phyloP scores from a whole-genome alignment of 2,113 vertebrate genomes.

The Eira barbara region DNA sequence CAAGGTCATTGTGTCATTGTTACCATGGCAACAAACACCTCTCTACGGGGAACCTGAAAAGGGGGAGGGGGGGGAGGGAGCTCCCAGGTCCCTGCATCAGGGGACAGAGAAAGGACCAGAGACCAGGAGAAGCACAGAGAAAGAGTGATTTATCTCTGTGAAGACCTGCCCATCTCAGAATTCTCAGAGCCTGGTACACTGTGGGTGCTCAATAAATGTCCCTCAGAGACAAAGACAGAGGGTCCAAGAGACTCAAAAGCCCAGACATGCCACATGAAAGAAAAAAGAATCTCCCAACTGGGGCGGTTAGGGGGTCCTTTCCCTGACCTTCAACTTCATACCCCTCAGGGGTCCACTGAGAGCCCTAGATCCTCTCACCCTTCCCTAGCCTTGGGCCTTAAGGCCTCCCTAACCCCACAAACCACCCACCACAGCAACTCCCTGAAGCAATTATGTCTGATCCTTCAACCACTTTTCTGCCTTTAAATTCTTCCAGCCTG shows the following conservation, averaged over 20 bases:
- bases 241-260: not conserved
- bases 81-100: not conserved
- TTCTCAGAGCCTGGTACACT: not conserved
- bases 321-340: not conserved
- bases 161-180: not conserved
- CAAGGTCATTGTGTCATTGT: slow-evolving; percentile 72
- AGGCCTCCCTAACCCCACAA: not conserved
- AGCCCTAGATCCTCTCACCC: not conserved
- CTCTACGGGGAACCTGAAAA: slow-evolving; percentile 56
- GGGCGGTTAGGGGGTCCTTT: not conserved
- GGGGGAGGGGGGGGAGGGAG: not conserved
- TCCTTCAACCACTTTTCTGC: not conserved
- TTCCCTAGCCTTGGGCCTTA: not conserved
- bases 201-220: slow-evolving; percentile 32
- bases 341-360: not conserved
- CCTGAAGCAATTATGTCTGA: slow-evolving; percentile 21
- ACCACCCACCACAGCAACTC: not conserved
- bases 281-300: not conserved
- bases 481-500: not conserved
- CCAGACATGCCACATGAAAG: not conserved
- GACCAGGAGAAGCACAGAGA: not conserved
- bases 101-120: not conserved
- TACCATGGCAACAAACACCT: slow-evolving; percentile 60
- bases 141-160: not conserved
- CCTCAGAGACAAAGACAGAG: not conserved